Evolutionary conservation across 2,888 invertebrate genomes (phyloP).

Genomic region (Micoletzkya japonica): DNA sequence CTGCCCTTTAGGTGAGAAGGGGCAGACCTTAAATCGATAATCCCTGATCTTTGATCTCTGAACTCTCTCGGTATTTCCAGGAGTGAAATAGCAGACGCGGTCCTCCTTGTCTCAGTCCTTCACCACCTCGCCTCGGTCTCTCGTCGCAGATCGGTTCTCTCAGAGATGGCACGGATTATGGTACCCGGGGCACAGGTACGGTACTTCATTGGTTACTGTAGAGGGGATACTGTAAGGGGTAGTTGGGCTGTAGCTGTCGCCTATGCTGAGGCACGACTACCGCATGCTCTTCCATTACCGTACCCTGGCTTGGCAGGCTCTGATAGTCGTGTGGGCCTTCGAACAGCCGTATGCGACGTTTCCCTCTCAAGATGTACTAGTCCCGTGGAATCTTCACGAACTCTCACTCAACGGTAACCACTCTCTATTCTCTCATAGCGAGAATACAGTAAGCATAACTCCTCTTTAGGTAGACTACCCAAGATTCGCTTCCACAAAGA

Average conservation of each 20-base stretch:
- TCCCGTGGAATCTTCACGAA: slow-evolving; percentile 60
- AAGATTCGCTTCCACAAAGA: slow-evolving; percentile 56
- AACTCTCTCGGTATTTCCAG: no score
- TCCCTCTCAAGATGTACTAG: slow-evolving; percentile 52
- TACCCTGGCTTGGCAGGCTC: slow-evolving; percentile 51
- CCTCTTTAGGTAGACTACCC: slow-evolving; percentile 46
- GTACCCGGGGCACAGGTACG: slow-evolving; percentile 10
- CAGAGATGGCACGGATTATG: slow-evolving; percentile 24
- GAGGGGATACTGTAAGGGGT: neutral
- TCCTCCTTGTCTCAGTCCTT: slow-evolving; percentile 26
- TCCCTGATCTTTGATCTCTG: neutral
- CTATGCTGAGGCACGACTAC: neutral
- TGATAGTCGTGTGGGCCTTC: slow-evolving; percentile 94
- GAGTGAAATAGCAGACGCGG: slow-evolving; percentile 18
- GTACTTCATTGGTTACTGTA: no score
- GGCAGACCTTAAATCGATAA: neutral
- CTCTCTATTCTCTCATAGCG: neutral
- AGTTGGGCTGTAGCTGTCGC: neutral
- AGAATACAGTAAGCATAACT: neutral
- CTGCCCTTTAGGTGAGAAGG: slow-evolving; percentile 17
- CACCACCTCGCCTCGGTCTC: slow-evolving; percentile 23
- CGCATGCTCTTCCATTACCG: neutral
- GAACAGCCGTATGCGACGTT: slow-evolving; percentile 79
- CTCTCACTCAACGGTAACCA: slow-evolving; percentile 44
- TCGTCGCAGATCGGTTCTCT: slow-evolving; percentile 16